Percentiles rank a stretch among this genome's conserved stretches.
Evolutionary conservation across 2,888 invertebrate species (phyloP).

Genomic region (Dioctria rufipes): DNA sequence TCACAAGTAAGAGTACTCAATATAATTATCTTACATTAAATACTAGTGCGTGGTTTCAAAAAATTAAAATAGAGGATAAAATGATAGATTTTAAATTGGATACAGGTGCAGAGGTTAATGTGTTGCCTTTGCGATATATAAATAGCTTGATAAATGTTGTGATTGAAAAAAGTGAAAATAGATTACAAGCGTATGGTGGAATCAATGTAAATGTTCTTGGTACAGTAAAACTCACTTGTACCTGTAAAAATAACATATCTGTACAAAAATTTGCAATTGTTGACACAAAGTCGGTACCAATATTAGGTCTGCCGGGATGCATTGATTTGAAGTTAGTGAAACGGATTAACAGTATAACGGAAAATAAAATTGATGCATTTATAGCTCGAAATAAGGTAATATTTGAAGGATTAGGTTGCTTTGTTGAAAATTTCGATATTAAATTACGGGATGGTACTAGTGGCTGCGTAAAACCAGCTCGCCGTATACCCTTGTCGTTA

Average conservation of each 20-base stretch:
- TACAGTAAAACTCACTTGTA: slow-evolving; percentile 51
- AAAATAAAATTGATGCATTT: neutral
- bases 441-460: slow-evolving; percentile 54
- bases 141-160: slow-evolving; percentile 5
- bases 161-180: slow-evolving; percentile 51
- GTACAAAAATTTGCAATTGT: slow-evolving; percentile 58
- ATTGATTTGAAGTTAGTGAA: slow-evolving; percentile 55
- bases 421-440: slow-evolving; percentile 56
- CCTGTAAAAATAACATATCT: slow-evolving; percentile 55
- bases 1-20: slow-evolving; percentile 1
- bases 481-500: slow-evolving; percentile 57
- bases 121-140: slow-evolving; percentile 36
- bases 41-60: slow-evolving; percentile 36
- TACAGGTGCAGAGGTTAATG: slow-evolving; percentile 51
- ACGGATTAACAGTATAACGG: slow-evolving; percentile 42
- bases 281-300: slow-evolving; percentile 49
- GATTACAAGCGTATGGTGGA: slow-evolving; percentile 55
- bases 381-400: slow-evolving; percentile 48
- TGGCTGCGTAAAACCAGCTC: slow-evolving; percentile 56
- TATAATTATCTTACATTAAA: neutral
- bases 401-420: slow-evolving; percentile 58
- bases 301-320: slow-evolving; percentile 54
- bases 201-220: slow-evolving; percentile 54
- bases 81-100: slow-evolving; percentile 47
- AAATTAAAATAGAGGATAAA: slow-evolving; percentile 8